Base-by-base conservation (phyloP, 2,113 vertebrate species). In the Atrichornis clamosus region DNA sequence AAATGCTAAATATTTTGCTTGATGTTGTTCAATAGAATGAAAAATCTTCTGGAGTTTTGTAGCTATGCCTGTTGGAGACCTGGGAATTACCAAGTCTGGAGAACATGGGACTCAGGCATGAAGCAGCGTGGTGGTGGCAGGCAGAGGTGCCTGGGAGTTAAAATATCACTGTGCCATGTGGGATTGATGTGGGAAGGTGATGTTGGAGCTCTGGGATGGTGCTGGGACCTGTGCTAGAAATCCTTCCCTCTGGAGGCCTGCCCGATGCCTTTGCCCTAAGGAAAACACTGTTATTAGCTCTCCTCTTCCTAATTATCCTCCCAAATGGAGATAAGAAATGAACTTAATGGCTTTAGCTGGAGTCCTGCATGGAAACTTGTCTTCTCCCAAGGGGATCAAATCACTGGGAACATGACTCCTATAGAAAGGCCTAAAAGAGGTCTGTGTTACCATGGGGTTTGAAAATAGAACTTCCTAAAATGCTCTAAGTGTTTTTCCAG, bases 381-480 rank as follows among this genome's bases (percentile, higher is more conserved):
- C 50, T 70, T 30, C 26, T 90, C 82, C 60, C 11, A 1, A n/a
- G 68, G 56, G 83, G 52, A 49, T 47, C 3, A 3, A 50, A 55
- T 92, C 56, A 24, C 67, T 58, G 56, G n/a, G 47, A 92, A 86
- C 0, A 4, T 87, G 64, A 68, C 64, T 90, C 21, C 63, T 49
- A 11, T 44, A 86, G 63, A 56, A 92, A 56, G 62, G 27, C 35
- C 15, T 50, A 28, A 37, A 92, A 80, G 37, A 74, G 12, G 15
- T 21, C 75, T 63, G 28, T 70, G 58, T 88, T 77, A 59, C 63
- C 20, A 8, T 47, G 44, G 46, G 50, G 39, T 32, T 96, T 74
- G 87, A 85, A 96, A 95, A 91, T 44, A 90, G 79, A 90, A 67
- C 52, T 87, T 84, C 52, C 16, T 84, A 22, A 88, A 56, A 60